Conservation (phyloP, 2,888 invertebrate genomes). For the Chorisops tibialis region DNA sequence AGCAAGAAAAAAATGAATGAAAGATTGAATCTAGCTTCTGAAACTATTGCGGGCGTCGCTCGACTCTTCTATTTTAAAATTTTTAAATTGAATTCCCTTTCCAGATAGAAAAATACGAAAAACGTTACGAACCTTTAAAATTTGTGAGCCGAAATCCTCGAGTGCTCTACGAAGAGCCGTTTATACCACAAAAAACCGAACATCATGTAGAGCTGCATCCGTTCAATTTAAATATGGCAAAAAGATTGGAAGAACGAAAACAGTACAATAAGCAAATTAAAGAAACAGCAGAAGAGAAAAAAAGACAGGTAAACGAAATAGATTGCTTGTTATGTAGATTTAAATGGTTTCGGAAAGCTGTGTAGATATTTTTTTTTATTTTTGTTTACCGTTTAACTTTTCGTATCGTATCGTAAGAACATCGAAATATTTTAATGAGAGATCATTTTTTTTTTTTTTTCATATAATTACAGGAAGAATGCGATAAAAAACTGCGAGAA, state of each 20-base stretch:
- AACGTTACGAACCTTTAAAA: constrained; percentile 34
- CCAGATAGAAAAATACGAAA: constrained; percentile 39
- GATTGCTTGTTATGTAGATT: not conserved
- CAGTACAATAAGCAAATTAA: constrained; percentile 42
- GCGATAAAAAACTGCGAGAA: constrained; percentile 44
- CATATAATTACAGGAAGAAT: constrained; percentile 43
- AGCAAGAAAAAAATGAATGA: too few species aligned
- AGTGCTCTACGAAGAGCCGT: constrained; percentile 40
- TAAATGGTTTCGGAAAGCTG: not conserved
- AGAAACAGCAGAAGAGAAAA: constrained; percentile 39
- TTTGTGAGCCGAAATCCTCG: constrained; percentile 35
- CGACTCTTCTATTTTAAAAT: not conserved
- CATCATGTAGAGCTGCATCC: constrained; percentile 38
- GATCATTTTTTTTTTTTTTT: not conserved
- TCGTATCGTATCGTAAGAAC: not conserved
- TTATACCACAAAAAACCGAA: constrained; percentile 38
- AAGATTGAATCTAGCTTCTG: too few species aligned
- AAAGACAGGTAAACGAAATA: constrained; percentile 43
- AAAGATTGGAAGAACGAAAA: constrained; percentile 44
- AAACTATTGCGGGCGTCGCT: too few species aligned
- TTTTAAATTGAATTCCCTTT: constrained; percentile 4
- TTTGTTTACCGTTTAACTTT: not conserved
- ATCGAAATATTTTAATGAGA: not conserved
- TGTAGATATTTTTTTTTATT: not conserved
- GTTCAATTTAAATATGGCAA: constrained; percentile 44